Evolutionary conservation across 2,888 invertebrate species (phyloP).

Genomic region (Sminthurides aquaticus): DNA sequence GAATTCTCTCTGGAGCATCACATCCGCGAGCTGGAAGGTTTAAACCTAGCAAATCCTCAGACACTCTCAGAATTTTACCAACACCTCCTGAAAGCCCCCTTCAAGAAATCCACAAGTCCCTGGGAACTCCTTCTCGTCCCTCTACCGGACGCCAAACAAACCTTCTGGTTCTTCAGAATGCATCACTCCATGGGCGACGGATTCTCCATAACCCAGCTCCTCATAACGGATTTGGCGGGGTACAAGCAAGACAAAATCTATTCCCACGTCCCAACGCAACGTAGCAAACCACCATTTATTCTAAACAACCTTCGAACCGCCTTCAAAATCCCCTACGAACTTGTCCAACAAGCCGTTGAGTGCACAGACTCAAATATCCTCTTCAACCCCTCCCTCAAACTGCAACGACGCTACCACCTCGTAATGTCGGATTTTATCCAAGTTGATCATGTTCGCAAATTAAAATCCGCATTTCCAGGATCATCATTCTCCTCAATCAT

Average conservation of each 20-base stretch:
- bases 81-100: background rate
- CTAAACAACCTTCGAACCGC: background rate
- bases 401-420: background rate
- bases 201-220: conserved; percentile 9
- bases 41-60: background rate
- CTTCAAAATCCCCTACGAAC: conserved; percentile 15
- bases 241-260: background rate
- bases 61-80: background rate
- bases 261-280: background rate
- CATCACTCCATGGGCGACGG: conserved; percentile 14
- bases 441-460: conserved; percentile 3
- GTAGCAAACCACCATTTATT: background rate
- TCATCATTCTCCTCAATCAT: conserved; percentile 9
- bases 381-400: background rate
- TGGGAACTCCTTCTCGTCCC: conserved; percentile 6
- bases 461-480: background rate
- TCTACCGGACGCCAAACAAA: background rate
- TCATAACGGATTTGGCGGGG: conserved; percentile 3
- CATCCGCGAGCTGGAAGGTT: background rate
- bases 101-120: background rate
- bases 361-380: conserved; percentile 1
- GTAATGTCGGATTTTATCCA: background rate
- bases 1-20: conserved; percentile 4
- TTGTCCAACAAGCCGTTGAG: background rate
- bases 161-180: conserved; percentile 5